Conservation (phyloP, 2,797 vertebrate species). For the Spinibarbus caldwelli region DNA sequence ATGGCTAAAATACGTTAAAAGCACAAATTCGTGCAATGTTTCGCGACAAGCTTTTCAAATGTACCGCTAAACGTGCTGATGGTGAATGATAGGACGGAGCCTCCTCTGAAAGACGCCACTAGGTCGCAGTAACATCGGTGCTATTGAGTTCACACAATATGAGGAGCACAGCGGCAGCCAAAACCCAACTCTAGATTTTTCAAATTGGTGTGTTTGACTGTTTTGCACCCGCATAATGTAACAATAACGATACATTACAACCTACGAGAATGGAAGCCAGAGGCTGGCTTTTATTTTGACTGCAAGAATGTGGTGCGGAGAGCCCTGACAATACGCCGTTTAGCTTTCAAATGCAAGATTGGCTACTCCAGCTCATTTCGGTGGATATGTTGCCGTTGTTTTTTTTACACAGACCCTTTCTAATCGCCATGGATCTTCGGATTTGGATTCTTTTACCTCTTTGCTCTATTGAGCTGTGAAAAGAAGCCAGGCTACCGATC, state of each 20-base stretch:
- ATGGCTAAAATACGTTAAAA: not conserved
- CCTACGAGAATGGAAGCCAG: conserved; percentile 65
- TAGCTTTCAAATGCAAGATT: conserved; percentile 59
- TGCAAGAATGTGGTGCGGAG: conserved; percentile 73
- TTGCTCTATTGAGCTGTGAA: conserved; percentile 74
- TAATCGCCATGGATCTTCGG: conserved; percentile 61
- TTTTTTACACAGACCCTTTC: conserved; percentile 62
- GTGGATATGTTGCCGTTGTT: conserved; percentile 74
- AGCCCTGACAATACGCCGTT: conserved; percentile 80
- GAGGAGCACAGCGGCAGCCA: conserved; percentile 62
- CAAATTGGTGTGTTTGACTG: conserved; percentile 34
- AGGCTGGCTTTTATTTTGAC: conserved; percentile 76
- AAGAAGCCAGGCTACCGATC: conserved; percentile 71
- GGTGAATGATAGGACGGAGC: conserved; percentile 54
- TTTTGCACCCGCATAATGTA: conserved; percentile 78
- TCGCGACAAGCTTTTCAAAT: conserved; percentile 53
- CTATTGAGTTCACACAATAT: conserved; percentile 66
- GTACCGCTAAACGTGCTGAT: conserved; percentile 55
- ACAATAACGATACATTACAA: conserved; percentile 73
- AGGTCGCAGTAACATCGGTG: conserved; percentile 61
- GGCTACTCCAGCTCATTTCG: conserved; percentile 57
- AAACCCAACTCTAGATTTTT: conserved; percentile 57
- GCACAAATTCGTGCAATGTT: not conserved
- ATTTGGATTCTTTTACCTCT: conserved; percentile 76
- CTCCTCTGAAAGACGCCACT: conserved; percentile 64